Evolutionary conservation across 2,797 vertebrate genomes (phyloP).

Genomic region (Darevskia nairensis): DNA sequence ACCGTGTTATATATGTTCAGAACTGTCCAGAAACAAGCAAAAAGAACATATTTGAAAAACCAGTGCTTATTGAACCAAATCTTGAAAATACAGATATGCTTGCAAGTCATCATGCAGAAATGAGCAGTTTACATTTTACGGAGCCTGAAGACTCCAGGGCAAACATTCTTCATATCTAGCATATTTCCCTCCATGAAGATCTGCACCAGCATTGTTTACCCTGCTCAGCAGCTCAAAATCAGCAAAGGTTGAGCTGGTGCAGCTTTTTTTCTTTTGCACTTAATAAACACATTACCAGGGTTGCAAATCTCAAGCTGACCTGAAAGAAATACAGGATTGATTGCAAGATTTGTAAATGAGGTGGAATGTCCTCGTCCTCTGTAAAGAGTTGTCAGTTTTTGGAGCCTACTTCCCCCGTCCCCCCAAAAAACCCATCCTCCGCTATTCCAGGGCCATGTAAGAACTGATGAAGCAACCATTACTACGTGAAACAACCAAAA

Average conservation of each 20-base stretch:
- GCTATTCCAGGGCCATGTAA: constrained; percentile 19
- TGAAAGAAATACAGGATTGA: constrained; percentile 41
- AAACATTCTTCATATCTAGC: constrained; percentile 93
- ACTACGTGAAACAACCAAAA: neutral
- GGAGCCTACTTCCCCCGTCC: constrained; percentile 22
- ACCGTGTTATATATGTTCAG: constrained; percentile 98
- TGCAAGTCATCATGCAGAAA: constrained; percentile 87
- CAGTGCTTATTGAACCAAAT: constrained; percentile 88
- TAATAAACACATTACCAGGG: constrained; percentile 39
- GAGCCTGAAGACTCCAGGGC: constrained; percentile 93
- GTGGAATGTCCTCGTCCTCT: constrained; percentile 25
- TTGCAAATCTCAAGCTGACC: constrained; percentile 45
- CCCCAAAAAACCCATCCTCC: constrained; percentile 10
- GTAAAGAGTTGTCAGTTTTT: constrained; percentile 14
- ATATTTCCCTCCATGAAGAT: constrained; percentile 51
- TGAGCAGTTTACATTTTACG: constrained; percentile 94
- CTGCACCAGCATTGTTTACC: constrained; percentile 72
- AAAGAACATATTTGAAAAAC: constrained; percentile 92
- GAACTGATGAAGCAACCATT: neutral
- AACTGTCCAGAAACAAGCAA: constrained; percentile 97
- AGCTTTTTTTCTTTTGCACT: constrained; percentile 64
- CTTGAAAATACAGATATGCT: constrained; percentile 90
- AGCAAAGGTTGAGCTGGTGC: constrained; percentile 69
- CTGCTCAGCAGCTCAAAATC: constrained; percentile 68
- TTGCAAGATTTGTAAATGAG: constrained; percentile 31